phyloP scores from a whole-genome alignment of 1,140 invertebrate genomes.

The Hylaeus anthracinus region DNA sequence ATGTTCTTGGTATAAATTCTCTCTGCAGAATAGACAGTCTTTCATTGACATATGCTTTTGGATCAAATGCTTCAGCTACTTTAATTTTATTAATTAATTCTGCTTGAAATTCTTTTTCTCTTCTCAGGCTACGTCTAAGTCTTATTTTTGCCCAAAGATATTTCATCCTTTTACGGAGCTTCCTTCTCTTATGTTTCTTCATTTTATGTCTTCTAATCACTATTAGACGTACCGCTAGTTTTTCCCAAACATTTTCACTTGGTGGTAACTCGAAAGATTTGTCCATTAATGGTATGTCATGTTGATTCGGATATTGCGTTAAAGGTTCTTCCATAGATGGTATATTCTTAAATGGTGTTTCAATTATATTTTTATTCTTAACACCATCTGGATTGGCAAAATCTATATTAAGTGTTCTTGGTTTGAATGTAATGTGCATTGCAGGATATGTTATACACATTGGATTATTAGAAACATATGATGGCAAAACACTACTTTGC shows the following conservation, averaged over 20 bases:
- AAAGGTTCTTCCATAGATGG: conserved; percentile 41
- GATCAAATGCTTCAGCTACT: conserved; percentile 88
- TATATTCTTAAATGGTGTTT: conserved; percentile 55
- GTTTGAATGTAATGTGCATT: conserved; percentile 53
- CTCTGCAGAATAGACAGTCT: conserved; percentile 84
- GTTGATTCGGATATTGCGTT: conserved; percentile 23
- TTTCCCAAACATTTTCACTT: conserved; percentile 75
- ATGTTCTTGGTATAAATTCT: conserved; percentile 83
- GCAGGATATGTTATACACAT: not conserved
- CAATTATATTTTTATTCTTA: conserved; percentile 54
- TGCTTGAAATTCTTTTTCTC: conserved; percentile 89
- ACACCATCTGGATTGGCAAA: conserved; percentile 52
- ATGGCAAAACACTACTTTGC: not conserved
- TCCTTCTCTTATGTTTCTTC: conserved; percentile 91
- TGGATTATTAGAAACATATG: not conserved
- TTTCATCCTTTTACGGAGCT: conserved; percentile 89
- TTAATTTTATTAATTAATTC: conserved; percentile 86
- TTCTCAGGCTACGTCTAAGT: conserved; percentile 85
- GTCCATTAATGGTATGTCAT: conserved; percentile 46
- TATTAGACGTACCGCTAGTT: conserved; percentile 87
- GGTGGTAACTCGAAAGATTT: conserved; percentile 71
- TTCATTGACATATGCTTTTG: conserved; percentile 86
- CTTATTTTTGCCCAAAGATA: conserved; percentile 87
- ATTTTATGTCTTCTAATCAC: conserved; percentile 91
- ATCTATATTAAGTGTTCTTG: conserved; percentile 60